Conservation (phyloP, 2,797 vertebrate species). For the Tinamus major region DNA sequence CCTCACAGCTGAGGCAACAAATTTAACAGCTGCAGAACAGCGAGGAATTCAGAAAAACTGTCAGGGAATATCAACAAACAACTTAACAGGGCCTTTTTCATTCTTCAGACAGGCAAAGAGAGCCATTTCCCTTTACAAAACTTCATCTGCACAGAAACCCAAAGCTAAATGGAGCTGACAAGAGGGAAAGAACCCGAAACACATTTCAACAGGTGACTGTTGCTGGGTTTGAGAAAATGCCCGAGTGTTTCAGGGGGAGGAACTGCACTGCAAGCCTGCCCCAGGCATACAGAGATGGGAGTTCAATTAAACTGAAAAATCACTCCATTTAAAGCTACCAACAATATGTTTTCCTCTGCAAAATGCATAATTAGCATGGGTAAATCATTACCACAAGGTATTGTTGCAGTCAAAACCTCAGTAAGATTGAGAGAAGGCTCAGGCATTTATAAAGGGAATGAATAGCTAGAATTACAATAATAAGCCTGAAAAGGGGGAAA, state of each 20-base stretch:
- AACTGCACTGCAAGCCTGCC: conserved; percentile 1
- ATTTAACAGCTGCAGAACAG: conserved; percentile 69
- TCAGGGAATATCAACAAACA: conserved; percentile 66
- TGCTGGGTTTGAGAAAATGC: conserved; percentile 3
- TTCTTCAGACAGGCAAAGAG: background rate
- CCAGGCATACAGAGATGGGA: background rate
- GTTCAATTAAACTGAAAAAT: conserved; percentile 59
- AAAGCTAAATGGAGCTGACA: conserved; percentile 3
- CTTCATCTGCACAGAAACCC: background rate
- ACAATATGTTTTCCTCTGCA: background rate
- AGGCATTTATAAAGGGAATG: background rate
- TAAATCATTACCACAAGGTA: conserved; percentile 40
- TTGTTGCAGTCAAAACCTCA: background rate
- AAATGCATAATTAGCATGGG: conserved; percentile 18
- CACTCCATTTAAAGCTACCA: background rate
- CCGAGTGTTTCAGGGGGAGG: background rate
- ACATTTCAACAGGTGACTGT: conserved; percentile 22
- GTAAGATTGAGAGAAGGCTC: background rate
- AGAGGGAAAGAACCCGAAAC: background rate
- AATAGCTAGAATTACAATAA: background rate
- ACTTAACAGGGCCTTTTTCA: conserved; percentile 15
- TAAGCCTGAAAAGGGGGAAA: background rate
- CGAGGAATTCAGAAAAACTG: conserved; percentile 49
- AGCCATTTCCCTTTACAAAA: conserved; percentile 5
- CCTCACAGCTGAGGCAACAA: conserved; percentile 71